Evolutionary conservation across 2,888 invertebrate genomes (phyloP), one percentile per base, ranked within the genome.

Genomic region (Rhagonycha fulva): DNA sequence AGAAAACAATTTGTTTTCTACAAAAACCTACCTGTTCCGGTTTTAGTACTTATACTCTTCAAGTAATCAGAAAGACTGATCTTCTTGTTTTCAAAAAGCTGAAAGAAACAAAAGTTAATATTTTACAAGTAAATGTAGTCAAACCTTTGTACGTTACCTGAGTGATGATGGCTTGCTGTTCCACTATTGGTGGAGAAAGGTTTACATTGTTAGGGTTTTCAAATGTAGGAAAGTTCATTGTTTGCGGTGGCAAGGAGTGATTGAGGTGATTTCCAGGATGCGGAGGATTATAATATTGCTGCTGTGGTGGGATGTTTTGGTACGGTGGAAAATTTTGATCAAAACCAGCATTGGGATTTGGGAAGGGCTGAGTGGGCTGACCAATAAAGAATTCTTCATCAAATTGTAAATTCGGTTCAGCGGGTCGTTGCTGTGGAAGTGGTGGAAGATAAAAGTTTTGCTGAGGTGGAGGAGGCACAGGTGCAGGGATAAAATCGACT

Each of bases 51-150:
- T 26, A 87, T 83, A 72, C 85, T 84, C 47, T 47, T n/a, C 78
- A 88, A 82, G 82, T 85, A 88, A 78, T 88, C 87, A 68, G 87
- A 85, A 72, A 88, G 83, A 63, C 84, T 84, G 75, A 88, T 87
- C 83, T 86, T 87, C 83, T 87, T 86, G 71, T 88, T 87, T 78
- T 84, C 85, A 81, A 87, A 87, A 24, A 88, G 82, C 88, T 88
- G 82, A 79, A 87, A 75, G 10, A 47, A n/a, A 7, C 7, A 47
- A 47, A n/a, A n/a, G 9, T 47, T 12, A 47, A 47, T 7, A 7
- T 19, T 2, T 1, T 19, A 19, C 19, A 47, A 47, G 47, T 47
- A n/a, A 47, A 47, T 47, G n/a, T 7, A 2, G 4, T n/a, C 7
- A 9, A 47, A 47, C 5, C n/a, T 9, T 5, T n/a, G n/a, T 47